Percentiles rank a stretch among this genome's conserved stretches.
These are phyloP conservation scores for Acrossocheilus fasciatus DNA, from an alignment of 2,797 vertebrate species.

Conservation along the genomic window DNA sequence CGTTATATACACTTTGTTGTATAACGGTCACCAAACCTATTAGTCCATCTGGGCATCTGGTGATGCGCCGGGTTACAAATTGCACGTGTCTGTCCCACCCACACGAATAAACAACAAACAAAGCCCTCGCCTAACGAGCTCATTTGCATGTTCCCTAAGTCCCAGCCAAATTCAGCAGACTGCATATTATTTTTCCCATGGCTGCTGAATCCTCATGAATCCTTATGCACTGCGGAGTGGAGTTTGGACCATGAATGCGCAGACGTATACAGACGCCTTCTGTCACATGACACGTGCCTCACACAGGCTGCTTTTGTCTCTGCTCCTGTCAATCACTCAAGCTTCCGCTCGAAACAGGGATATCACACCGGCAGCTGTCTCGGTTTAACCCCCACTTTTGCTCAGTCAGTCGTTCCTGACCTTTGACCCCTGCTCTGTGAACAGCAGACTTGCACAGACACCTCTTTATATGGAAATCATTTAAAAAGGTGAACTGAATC, in stretches of 20 bases:
- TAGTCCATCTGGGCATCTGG: conserved; percentile 26
- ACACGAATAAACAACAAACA: conserved; percentile 42
- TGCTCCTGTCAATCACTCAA: conserved; percentile 53
- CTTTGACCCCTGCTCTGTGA: conserved; percentile 21
- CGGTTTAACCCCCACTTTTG: conserved; percentile 45
- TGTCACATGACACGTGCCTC: conserved; percentile 39
- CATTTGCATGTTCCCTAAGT: conserved; percentile 41
- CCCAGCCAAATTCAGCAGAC: conserved; percentile 42
- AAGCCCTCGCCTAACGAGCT: conserved; percentile 32
- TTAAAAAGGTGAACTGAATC: conserved; percentile 2
- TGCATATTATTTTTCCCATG: conserved; percentile 48
- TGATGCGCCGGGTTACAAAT: conserved; percentile 39
- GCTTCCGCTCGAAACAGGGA: conserved; percentile 42
- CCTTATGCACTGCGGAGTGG: background rate
- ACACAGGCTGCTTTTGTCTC: conserved; percentile 48
- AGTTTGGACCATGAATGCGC: background rate
- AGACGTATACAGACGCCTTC: conserved; percentile 27
- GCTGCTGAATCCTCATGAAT: conserved; percentile 26
- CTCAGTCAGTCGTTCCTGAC: conserved; percentile 42
- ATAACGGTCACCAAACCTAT: conserved; percentile 35
- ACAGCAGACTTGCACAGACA: conserved; percentile 17
- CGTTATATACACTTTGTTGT: background rate
- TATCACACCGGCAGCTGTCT: conserved; percentile 50
- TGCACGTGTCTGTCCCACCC: conserved; percentile 32
- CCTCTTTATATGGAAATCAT: background rate